These are phyloP conservation scores for Xenentodon cancila DNA, from an alignment of 2,797 vertebrate species.

Conservation along the genomic window DNA sequence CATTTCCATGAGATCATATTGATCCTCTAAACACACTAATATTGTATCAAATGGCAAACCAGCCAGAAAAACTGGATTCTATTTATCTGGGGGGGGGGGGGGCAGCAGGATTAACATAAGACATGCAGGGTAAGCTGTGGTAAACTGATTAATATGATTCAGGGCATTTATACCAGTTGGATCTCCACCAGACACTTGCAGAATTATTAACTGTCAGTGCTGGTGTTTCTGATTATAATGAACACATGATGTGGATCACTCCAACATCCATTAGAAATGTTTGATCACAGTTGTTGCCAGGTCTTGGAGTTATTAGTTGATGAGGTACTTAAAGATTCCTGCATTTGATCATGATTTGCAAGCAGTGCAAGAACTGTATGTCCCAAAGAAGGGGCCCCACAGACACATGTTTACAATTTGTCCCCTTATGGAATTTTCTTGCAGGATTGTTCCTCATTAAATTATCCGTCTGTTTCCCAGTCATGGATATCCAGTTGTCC, in stretches of 20 bases:
- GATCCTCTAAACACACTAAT: slow-evolving; percentile 31
- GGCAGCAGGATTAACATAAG: slow-evolving; percentile 35
- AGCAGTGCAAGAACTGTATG: slow-evolving; percentile 58
- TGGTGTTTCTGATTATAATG: slow-evolving; percentile 60
- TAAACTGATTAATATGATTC: slow-evolving; percentile 51
- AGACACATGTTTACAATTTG: slow-evolving; percentile 83
- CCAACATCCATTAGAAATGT: slow-evolving; percentile 52
- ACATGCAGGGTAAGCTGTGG: slow-evolving; percentile 52
- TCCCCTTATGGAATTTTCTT: slow-evolving; percentile 77
- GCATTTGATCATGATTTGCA: slow-evolving; percentile 68
- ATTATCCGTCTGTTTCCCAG: slow-evolving; percentile 76
- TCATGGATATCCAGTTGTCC: slow-evolving; percentile 76
- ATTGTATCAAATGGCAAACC: slow-evolving; percentile 1
- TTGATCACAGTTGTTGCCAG: slow-evolving; percentile 55
- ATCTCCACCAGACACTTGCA: slow-evolving; percentile 31
- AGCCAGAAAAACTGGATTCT: slow-evolving; percentile 39
- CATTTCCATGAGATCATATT: slow-evolving; percentile 39
- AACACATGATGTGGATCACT: slow-evolving; percentile 52
- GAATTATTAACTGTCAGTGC: slow-evolving; percentile 57
- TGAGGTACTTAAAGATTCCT: slow-evolving; percentile 64
- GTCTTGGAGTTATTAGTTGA: slow-evolving; percentile 61
- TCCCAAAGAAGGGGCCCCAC: slow-evolving; percentile 66
- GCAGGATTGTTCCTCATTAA: slow-evolving; percentile 78
- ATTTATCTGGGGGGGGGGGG: slow-evolving; percentile 26
- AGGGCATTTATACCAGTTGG: slow-evolving; percentile 47